A percentile compares a stretch with the other conserved stretches of the same genome.
These are phyloP conservation scores for Rhimphoctona megacephalus DNA, from an alignment of 2,888 invertebrate genomes.

Conservation along the genomic window DNA sequence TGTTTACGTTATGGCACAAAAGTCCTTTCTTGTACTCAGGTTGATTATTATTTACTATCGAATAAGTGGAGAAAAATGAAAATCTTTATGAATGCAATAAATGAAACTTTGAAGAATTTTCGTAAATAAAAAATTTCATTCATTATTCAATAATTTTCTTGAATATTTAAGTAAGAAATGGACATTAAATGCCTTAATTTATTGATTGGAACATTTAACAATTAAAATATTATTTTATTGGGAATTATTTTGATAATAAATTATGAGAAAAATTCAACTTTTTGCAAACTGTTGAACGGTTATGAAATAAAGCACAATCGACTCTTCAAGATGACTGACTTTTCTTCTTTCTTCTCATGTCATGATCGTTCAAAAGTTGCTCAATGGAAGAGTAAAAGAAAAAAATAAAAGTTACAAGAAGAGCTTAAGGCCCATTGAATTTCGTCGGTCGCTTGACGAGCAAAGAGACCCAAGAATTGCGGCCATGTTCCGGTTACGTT, in stretches of 20 bases:
- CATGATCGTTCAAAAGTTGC: conserved; percentile 55
- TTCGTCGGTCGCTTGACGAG: conserved; percentile 28
- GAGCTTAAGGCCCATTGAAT: conserved; percentile 52
- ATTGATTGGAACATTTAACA: not conserved
- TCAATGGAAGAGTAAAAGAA: conserved; percentile 6
- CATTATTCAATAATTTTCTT: not conserved
- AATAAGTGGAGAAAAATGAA: no score
- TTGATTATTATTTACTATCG: no score
- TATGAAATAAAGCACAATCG: conserved; percentile 42
- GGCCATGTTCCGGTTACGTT: conserved; percentile 64
- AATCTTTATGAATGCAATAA: no score
- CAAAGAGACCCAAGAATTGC: conserved; percentile 42
- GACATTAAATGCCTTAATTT: no score
- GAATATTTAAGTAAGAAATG: no score
- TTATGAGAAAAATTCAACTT: not conserved
- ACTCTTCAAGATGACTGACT: conserved; percentile 36
- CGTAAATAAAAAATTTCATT: not conserved
- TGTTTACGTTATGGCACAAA: no score
- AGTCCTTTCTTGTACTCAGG: no score
- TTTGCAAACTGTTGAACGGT: conserved; percentile 28
- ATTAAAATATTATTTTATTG: not conserved
- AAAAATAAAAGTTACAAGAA: conserved; percentile 1
- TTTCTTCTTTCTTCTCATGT: conserved; percentile 35
- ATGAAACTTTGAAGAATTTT: not conserved
- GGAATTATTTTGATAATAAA: not conserved